These are phyloP conservation scores for Axea sp. DNA, from an alignment of 2,888 invertebrate genomes.

Conservation along the genomic window DNA sequence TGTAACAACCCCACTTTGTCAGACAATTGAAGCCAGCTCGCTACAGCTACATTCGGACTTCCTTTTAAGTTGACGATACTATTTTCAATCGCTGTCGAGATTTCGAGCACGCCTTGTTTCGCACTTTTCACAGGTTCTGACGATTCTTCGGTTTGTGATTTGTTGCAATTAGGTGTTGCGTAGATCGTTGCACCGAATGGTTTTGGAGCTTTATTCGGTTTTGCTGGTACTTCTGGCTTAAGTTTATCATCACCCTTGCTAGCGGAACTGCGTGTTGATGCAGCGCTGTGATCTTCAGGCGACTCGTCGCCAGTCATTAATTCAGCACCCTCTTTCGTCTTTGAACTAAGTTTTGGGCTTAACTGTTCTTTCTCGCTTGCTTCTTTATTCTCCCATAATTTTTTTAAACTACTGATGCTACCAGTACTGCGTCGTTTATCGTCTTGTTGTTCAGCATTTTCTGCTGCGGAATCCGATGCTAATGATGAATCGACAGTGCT, in stretches of 20 bases:
- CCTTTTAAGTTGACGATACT: slow-evolving; percentile 83
- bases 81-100: slow-evolving; percentile 84
- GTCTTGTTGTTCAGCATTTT: slow-evolving; percentile 83
- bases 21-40: slow-evolving; percentile 89
- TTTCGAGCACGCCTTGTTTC: slow-evolving; percentile 82
- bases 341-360: slow-evolving; percentile 82
- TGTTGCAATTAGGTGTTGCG: slow-evolving; percentile 85
- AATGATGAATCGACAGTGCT: slow-evolving; percentile 63
- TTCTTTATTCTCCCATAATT: slow-evolving; percentile 94
- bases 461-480: slow-evolving; percentile 68
- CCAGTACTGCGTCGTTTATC: slow-evolving; percentile 95
- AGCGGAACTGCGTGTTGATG: slow-evolving; percentile 78
- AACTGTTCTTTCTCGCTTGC: slow-evolving; percentile 81
- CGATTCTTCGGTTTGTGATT: slow-evolving; percentile 59
- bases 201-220: slow-evolving; percentile 79
- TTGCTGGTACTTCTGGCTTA: slow-evolving; percentile 80
- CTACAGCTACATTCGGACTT: slow-evolving; percentile 81
- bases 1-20: slow-evolving; percentile 91
- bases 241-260: slow-evolving; percentile 76
- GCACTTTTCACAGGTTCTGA: slow-evolving; percentile 64
- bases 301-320: slow-evolving; percentile 72
- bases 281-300: slow-evolving; percentile 79
- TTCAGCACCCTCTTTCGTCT: slow-evolving; percentile 38
- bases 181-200: slow-evolving; percentile 84
- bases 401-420: slow-evolving; percentile 94